These are phyloP conservation scores for Orchestes rusci DNA, from an alignment of 2,888 invertebrate species.

Conservation along the genomic window DNA sequence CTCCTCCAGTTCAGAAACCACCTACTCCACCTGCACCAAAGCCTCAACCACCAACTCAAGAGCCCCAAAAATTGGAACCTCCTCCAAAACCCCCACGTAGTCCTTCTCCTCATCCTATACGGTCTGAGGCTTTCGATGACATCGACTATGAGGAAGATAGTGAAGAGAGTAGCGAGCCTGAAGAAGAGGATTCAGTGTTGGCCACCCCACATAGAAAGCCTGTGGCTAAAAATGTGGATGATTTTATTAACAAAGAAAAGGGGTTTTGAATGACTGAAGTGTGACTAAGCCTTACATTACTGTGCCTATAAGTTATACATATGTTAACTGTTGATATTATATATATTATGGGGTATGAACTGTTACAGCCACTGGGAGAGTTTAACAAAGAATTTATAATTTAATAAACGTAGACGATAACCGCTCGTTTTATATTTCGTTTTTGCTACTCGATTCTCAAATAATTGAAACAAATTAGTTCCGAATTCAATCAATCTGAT, in stretches of 20 bases:
- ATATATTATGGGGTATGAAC: too few relatives aligned
- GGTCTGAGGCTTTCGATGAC: constrained; percentile 33
- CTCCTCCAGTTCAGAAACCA: constrained; percentile 9
- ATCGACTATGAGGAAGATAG: constrained; percentile 33
- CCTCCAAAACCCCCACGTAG: constrained; percentile 37
- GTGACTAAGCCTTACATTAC: too few relatives aligned
- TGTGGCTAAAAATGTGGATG: constrained; percentile 25
- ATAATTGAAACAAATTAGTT: too few relatives aligned
- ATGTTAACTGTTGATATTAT: too few relatives aligned
- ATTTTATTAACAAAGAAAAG: constrained; percentile 30
- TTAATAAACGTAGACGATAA: too few relatives aligned
- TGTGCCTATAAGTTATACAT: too few relatives aligned
- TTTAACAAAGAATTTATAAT: too few relatives aligned
- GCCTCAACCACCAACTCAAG: constrained; percentile 20
- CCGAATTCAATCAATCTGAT: too few relatives aligned
- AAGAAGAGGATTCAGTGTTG: constrained; percentile 34
- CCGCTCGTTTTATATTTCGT: too few relatives aligned
- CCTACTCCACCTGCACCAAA: constrained; percentile 5
- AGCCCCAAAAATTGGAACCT: constrained; percentile 28
- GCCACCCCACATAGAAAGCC: constrained; percentile 21
- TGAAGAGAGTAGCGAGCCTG: constrained; percentile 29
- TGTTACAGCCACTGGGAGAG: too few relatives aligned
- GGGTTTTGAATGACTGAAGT: constrained; percentile 13
- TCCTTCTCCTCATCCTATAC: constrained; percentile 38
- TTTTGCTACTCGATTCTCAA: too few relatives aligned